Base-by-base conservation (phyloP, 2,797 vertebrate genomes). In the Pipistrellus pygmaeus region DNA sequence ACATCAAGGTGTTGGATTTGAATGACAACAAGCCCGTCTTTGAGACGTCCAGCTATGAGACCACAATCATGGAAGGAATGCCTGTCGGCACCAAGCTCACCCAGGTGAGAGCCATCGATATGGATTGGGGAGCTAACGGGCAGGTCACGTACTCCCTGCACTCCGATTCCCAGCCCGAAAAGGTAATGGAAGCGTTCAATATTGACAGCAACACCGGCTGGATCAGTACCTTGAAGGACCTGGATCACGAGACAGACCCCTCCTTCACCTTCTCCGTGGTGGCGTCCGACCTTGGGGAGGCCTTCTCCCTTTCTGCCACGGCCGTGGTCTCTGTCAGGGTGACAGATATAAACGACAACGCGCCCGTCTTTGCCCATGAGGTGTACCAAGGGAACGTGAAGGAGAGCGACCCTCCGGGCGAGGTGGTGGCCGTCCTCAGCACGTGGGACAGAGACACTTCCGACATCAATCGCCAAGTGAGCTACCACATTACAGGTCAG, bases 11-110 rank as follows among this genome's bases (percentile, higher is more conserved):
- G 23, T 97, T 99, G 92, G 99, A 99, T 97, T 77, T 99, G 35
- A 99, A 99, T 93, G 99, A 99, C 98, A 99, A 99, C 97, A 99
- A 99, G 85, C 99, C 99, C n/a, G 94, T 98, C 14, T 99, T 99
- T 98, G 99, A 99, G 90, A 97, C 99, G 0, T 97, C 98, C 62
- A 98, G 96, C 75, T 99, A 99, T 14, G 99, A 99, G 62, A 98
- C 99, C 14, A 98, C 99, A 23, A 97, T 99, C 90, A 99, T 99
- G 98, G 99, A 99, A 96, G 99, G 99, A 64, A 99, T 99, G 98
- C 97, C 99, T 1, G 86, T 99, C 23, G 99, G 99, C 95, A 99
- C 99, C 51, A 99, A 98, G 96, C 98, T 99, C 25, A 98, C 99
- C 30, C 99, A 99, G 97, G 98, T 99, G 90, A 99, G 98, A 97